Conservation (phyloP, 2,113 vertebrate genomes). For the Procavia capensis region DNA sequence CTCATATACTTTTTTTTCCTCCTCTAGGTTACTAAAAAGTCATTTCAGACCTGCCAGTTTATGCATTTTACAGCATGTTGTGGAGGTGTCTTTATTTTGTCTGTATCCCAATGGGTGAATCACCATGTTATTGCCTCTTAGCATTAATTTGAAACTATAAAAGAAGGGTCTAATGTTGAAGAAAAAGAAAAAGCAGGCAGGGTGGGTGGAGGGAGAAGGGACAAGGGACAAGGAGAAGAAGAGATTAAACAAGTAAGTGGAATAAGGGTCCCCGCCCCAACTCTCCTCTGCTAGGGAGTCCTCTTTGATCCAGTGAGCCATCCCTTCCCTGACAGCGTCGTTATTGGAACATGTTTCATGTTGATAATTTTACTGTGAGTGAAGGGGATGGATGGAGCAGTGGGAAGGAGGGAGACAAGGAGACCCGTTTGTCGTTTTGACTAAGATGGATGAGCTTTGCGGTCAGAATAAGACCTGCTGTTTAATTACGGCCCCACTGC, state of each 20-base stretch:
- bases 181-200: neutral
- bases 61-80: slow-evolving; percentile 78
- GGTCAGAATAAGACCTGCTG: slow-evolving; percentile 37
- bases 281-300: slow-evolving; percentile 15
- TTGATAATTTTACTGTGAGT: slow-evolving; percentile 45
- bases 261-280: slow-evolving; percentile 18
- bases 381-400: slow-evolving; percentile 9
- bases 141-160: slow-evolving; percentile 68
- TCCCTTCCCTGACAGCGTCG: slow-evolving; percentile 6
- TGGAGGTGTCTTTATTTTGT: slow-evolving; percentile 78
- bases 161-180: slow-evolving; percentile 68
- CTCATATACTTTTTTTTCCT: slow-evolving; percentile 84
- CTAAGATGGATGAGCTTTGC: slow-evolving; percentile 66
- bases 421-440: slow-evolving; percentile 55
- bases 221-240: neutral
- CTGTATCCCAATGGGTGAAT: slow-evolving; percentile 71
- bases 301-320: slow-evolving; percentile 68
- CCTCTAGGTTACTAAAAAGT: slow-evolving; percentile 83
- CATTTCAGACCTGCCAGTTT: slow-evolving; percentile 83
- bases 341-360: slow-evolving; percentile 22
- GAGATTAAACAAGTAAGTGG: neutral
- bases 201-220: neutral
- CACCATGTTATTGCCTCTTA: slow-evolving; percentile 66
- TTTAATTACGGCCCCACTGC: neutral
- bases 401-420: slow-evolving; percentile 12